Evolutionary conservation across 1,140 invertebrate species (phyloP).

Genomic region (Conus ventricosus): DNA sequence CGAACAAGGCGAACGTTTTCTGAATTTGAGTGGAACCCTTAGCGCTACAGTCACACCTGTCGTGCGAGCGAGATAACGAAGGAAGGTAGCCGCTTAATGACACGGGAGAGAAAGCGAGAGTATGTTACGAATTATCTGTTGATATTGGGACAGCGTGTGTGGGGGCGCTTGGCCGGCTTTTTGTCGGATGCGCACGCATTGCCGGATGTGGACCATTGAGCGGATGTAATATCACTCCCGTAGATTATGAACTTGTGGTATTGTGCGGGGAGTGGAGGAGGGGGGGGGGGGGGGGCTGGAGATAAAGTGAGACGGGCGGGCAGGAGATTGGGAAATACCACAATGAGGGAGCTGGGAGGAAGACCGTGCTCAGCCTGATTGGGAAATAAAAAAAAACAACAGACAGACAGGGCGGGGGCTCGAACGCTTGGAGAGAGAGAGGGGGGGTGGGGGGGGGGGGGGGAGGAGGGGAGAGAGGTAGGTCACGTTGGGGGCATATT

Average conservation of each 20-base stretch:
- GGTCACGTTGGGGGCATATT: background rate
- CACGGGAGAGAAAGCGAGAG: constrained; percentile 12
- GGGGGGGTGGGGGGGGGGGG: no score
- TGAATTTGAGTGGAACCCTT: background rate
- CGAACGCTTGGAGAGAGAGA: no score
- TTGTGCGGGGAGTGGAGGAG: background rate
- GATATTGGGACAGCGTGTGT: background rate
- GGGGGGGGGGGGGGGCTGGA: background rate
- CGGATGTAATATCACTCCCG: constrained; percentile 1
- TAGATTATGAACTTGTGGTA: background rate
- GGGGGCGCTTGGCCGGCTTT: background rate
- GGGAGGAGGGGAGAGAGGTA: no score
- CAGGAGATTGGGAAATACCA: background rate
- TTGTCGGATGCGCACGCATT: constrained; percentile 1
- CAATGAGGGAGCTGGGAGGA: background rate
- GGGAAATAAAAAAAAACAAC: background rate
- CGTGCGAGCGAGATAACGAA: background rate
- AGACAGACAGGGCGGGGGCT: background rate
- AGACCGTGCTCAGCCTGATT: background rate
- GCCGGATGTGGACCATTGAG: constrained; percentile 15
- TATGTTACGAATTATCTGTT: background rate
- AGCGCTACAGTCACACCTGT: background rate
- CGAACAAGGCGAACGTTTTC: background rate
- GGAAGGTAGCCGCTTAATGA: background rate
- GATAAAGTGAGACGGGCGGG: background rate